A percentile compares a stretch with the other conserved stretches of the same genome.
These are phyloP conservation scores for Aeoliscus strigatus DNA, from an alignment of 2,797 vertebrate species.

Conservation along the genomic window DNA sequence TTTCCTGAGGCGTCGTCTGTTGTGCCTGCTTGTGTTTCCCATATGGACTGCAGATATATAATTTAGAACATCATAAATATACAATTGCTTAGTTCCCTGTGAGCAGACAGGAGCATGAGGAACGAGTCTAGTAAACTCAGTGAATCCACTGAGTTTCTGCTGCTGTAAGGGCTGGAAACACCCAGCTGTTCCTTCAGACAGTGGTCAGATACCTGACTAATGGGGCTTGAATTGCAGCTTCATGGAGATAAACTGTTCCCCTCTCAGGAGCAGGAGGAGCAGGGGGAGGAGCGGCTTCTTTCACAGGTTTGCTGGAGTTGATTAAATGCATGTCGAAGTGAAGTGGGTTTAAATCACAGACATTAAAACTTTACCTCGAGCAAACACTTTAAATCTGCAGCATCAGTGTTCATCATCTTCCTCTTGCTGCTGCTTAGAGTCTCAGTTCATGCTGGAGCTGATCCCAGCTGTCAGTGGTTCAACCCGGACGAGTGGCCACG, in stretches of 20 bases:
- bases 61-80: conserved; percentile 70
- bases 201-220: conserved; percentile 52
- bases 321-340: conserved; percentile 7
- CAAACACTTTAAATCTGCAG: no score
- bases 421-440: no score
- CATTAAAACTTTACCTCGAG: no score
- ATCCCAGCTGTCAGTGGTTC: no score
- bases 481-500: no score
- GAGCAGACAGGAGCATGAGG: conserved; percentile 30
- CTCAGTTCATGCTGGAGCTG: no score
- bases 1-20: conserved; percentile 58
- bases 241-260: conserved; percentile 50
- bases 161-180: conserved; percentile 47
- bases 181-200: conserved; percentile 64
- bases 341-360: not conserved
- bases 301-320: conserved; percentile 1
- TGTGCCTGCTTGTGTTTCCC: conserved; percentile 55
- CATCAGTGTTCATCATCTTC: no score
- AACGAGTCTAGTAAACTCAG: conserved; percentile 41
- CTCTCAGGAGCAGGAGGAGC: conserved; percentile 25
- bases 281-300: conserved; percentile 9
- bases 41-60: conserved; percentile 69
- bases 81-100: conserved; percentile 46
- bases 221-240: conserved; percentile 43
- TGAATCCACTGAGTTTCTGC: conserved; percentile 54